Conservation (phyloP, 2,113 vertebrate species). For the Melanostigma gelatinosum region DNA sequence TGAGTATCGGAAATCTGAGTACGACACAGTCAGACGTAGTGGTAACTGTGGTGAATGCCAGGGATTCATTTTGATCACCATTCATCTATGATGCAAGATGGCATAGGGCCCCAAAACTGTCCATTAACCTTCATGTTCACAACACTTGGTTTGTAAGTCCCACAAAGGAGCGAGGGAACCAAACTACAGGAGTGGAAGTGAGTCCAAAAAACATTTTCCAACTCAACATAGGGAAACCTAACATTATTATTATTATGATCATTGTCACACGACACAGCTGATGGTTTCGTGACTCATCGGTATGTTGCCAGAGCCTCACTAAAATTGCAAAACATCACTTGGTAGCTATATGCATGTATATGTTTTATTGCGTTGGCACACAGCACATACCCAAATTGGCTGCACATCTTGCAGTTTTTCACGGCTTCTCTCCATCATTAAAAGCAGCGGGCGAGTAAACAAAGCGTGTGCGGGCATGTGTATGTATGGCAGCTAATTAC, state of each 20-base stretch:
- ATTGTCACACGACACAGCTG: neutral
- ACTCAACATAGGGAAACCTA: neutral
- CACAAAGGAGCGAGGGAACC: neutral
- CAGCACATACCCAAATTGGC: conserved; percentile 19
- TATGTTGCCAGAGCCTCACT: conserved; percentile 8
- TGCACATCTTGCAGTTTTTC: conserved; percentile 14
- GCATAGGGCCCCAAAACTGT: neutral
- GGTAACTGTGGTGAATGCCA: neutral
- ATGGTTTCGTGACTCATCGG: conserved; percentile 6
- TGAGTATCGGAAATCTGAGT: neutral
- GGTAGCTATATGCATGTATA: conserved; percentile 7
- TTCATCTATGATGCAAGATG: neutral
- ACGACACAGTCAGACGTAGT: neutral
- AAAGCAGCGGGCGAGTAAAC: conserved; percentile 31
- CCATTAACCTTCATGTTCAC: neutral
- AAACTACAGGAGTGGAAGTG: neutral
- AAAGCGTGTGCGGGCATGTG: neutral
- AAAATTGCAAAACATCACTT: conserved; percentile 10
- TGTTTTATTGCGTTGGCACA: neutral
- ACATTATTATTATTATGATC: no score
- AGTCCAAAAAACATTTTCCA: conserved; percentile 6
- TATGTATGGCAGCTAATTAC: conserved; percentile 18
- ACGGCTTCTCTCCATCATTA: conserved; percentile 3
- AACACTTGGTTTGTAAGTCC: neutral
- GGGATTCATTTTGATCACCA: conserved; percentile 6